These are phyloP conservation scores for Boloria euphrosyne DNA, from an alignment of 2,888 invertebrate species.

Conservation along the genomic window DNA sequence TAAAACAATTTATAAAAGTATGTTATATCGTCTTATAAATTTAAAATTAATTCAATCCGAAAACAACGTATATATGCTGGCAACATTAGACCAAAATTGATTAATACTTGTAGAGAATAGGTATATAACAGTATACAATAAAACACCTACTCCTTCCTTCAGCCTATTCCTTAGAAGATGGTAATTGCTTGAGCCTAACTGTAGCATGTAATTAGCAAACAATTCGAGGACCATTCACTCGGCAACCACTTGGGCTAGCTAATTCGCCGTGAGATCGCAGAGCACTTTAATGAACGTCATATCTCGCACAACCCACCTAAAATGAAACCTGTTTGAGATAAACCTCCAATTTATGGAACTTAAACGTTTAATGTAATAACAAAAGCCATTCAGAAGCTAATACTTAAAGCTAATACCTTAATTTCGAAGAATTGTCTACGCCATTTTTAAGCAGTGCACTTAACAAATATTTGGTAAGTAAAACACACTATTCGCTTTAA, in stretches of 20 bases:
- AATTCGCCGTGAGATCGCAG: slow-evolving; percentile 38
- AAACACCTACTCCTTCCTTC: slow-evolving; percentile 13
- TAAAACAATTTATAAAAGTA: too few relatives aligned
- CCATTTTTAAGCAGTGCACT: background rate
- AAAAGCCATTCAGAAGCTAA: slow-evolving; percentile 20
- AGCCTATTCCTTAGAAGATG: slow-evolving; percentile 25
- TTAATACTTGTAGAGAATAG: background rate
- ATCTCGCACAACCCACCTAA: slow-evolving; percentile 41
- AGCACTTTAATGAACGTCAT: slow-evolving; percentile 40
- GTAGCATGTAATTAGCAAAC: slow-evolving; percentile 40
- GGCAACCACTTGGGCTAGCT: slow-evolving; percentile 38
- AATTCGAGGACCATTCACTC: slow-evolving; percentile 40
- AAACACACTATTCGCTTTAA: background rate
- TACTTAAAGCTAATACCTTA: slow-evolving; percentile 20
- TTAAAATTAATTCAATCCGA: too few relatives aligned
- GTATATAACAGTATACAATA: slow-evolving; percentile 4
- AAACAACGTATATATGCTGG: background rate
- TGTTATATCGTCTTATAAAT: too few relatives aligned
- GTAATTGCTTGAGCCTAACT: slow-evolving; percentile 35
- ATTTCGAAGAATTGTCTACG: slow-evolving; percentile 10
- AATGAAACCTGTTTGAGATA: slow-evolving; percentile 39
- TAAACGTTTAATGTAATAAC: slow-evolving; percentile 31
- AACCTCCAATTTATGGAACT: slow-evolving; percentile 29
- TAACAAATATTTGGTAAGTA: background rate
- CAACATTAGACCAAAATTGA: background rate